Base-by-base conservation (phyloP, 2,888 invertebrate species). In the Drosophila infuscata region DNA sequence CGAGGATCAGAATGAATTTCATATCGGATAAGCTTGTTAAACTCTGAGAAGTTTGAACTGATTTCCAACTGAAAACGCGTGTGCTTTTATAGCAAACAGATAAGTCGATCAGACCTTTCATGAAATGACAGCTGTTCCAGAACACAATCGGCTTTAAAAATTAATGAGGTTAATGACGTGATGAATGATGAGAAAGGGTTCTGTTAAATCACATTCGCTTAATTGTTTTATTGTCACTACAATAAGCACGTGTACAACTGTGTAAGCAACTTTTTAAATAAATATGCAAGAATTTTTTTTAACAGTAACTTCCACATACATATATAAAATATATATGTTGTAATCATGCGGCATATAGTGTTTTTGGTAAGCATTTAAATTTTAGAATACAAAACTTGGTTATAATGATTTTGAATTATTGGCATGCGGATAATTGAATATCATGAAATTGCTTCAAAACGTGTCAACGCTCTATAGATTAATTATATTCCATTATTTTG, bases 1-100 rank as follows among this genome's bases (percentile, higher is more conserved):
- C 57, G 32, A 73, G 53, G 36, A 81, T 25, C 7, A 66, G 17
- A 30, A 69, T 41, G 25, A 81, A 77, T 52, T 81, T 79, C 73
- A 79, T 81, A 12, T 64, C 12, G 20, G 20, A 43, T 3, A 43
- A n/a, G 11, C 29, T 36, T 36, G 25, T 29, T 36, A 11, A 54
- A 17, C 54, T 35, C 33, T 20, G 53, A 5, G 3, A 33, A 54
- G 11, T 6, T 56, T 32, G 25, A 77, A 78, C 63, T 81, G 62
- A 61, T 36, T 69, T 25, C n/a, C 1, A 38, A 15, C 46, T 15
- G 12, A 43, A 20, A 57, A 25, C 12, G 0, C n/a, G 9, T 12
- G 6, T 29, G 30, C 46, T 69, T 69, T 53, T 64, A 69, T 69
- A 69, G 69, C 7, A 62, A 20, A 33, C 7, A 7, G 12, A 20